Base-by-base conservation (phyloP, 2,113 vertebrate species). In the Carassius carassius region DNA sequence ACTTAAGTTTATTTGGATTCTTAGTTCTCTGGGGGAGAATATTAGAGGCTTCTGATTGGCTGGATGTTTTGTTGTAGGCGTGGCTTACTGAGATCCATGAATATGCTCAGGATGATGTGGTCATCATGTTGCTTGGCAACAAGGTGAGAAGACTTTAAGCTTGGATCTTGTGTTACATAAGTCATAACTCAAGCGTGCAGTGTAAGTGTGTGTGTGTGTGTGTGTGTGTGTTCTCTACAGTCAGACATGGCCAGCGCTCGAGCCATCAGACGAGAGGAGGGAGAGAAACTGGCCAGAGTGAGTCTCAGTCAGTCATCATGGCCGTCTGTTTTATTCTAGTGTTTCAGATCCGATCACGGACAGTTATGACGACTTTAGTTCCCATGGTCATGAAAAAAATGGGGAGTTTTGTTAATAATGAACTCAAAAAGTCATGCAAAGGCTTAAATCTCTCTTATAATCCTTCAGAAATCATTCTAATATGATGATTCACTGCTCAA, bases 71-170 rank as follows among this genome's bases (percentile, higher is more conserved):
- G 62, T 51, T 87, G 51, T 89, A 99, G 97, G 97, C 97, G 60
- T 99, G 97, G 97, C 92, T 99, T 86, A 95, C 96, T 0, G 97
- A 99, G 93, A 96, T 99, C 88, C 96, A 98, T 0, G 98, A 99
- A 91, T 98, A 97, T 0, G 97, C 98, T 77, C 96, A 98, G 88
- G 96, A 92, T 83, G 95, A 99, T 4, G 97, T 98, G 89, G 96
- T 99, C 91, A 97, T 99, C 91, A 97, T 99, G 97, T 90, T 99
- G 92, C 95, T 99, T 81, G 98, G 98, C 87, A 99, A 99, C 92
- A 99, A 99, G 97, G 97, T 98, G 88, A 4, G 92, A 87, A 5
- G 25, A 60, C 32, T 16, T 56, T 41, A 5, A 78, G 9, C 7
- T 44, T 16, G 13, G 4, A 73, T 17, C 54, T 25, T 0, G 51